Base-by-base conservation (phyloP, 2,113 vertebrate species). In the Brienomyrus brachyistius region DNA sequence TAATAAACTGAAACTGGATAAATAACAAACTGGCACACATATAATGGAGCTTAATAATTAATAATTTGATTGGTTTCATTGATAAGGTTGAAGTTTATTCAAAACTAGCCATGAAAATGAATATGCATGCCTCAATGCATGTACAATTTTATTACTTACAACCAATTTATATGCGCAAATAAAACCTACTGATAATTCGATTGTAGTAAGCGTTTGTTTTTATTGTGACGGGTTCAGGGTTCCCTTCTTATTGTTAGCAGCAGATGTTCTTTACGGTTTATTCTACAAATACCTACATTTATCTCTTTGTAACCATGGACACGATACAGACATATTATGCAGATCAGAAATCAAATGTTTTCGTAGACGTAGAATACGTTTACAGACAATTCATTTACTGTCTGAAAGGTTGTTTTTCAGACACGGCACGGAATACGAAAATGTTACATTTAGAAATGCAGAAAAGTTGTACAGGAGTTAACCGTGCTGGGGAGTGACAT, bases 391-490 rank as follows among this genome's bases (percentile, higher is more conserved):
- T 66, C 2, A 80, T 17, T 56, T 21, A 87, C 27, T n/a, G 31
- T 6, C 50, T 0, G 31, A 48, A 31, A 48, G 31, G 15, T 87
- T 3, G 23, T 35, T 27, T 88, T 74, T 31, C 23, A 50, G 6
- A 19, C 6, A 80, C 4, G 5, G 1, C 13, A 17, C 27, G 43
- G 5, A 47, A 50, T 35, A 40, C 80, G 13, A 40, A 82, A n/a
- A 62, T 56, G 48, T 43, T 89, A 40, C 40, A 8, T 51, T 51
- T 31, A 45, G 31, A 82, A 89, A 83, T 6, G 21, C 88, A 82
- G 56, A 48, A 88, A 88, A 88, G 88, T 88, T 88, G 5, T 50
- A 31, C 59, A 62, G 62, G 88, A 74, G 62, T 88, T 88, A 70
- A 88, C 10, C 23, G 23, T n/a, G 45, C 59, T 45, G 43, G 88